Percentiles rank a stretch among this genome's conserved stretches.
These are phyloP conservation scores for Sympetrum striolatum DNA, from an alignment of 2,888 invertebrate genomes.

Conservation along the genomic window DNA sequence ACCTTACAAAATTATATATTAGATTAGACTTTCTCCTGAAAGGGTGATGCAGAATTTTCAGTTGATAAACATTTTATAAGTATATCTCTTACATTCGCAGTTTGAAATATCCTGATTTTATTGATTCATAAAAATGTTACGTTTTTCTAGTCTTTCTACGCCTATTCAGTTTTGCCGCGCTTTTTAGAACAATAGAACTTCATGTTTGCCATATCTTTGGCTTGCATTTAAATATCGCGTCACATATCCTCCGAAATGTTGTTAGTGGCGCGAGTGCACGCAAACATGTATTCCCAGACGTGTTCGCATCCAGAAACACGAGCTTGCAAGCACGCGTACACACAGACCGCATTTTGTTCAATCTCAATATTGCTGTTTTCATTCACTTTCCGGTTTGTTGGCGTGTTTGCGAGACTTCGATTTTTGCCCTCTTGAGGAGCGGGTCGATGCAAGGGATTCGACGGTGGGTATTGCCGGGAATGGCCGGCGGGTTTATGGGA, in stretches of 20 bases:
- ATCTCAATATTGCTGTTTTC: not conserved
- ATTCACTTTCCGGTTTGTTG: not conserved
- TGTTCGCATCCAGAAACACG: not conserved
- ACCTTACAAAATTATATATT: too few relatives aligned
- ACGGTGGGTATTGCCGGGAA: not conserved
- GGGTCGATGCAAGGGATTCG: not conserved
- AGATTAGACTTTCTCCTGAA: too few relatives aligned
- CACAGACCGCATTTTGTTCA: not conserved
- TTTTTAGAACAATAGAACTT: too few relatives aligned
- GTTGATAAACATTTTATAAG: too few relatives aligned
- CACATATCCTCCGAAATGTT: not conserved
- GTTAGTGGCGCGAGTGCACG: not conserved
- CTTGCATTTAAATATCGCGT: not conserved
- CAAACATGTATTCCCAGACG: not conserved
- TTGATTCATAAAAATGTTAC: too few relatives aligned
- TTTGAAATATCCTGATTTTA: too few relatives aligned
- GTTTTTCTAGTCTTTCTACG: too few relatives aligned
- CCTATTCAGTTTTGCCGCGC: too few relatives aligned
- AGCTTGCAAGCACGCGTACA: not conserved
- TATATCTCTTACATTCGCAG: too few relatives aligned
- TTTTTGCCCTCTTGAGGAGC: not conserved
- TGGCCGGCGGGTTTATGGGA: not conserved
- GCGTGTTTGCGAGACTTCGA: not conserved
- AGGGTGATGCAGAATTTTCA: too few relatives aligned
- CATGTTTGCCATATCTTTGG: not conserved